Percentiles rank a stretch among this genome's conserved stretches.
Conservation (phyloP, 1,140 invertebrate species). For the Heliconius hewitsoni region DNA sequence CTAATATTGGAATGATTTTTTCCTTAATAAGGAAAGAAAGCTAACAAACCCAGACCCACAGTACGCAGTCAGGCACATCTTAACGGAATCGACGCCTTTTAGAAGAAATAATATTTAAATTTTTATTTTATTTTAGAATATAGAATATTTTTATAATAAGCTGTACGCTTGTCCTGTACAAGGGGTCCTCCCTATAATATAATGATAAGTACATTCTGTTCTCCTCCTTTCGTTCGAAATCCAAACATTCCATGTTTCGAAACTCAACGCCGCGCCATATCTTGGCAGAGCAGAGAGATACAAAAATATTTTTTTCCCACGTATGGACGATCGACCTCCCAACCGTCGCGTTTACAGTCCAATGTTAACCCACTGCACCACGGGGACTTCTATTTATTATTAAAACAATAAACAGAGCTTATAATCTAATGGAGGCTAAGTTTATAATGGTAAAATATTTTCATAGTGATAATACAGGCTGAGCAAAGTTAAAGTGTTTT, state of each 20-base stretch:
- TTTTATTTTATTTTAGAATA: background rate
- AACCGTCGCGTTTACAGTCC: too few species aligned
- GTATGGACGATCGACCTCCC: too few species aligned
- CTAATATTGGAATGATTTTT: background rate
- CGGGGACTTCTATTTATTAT: too few species aligned
- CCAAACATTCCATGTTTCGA: too few species aligned
- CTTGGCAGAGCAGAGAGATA: too few species aligned
- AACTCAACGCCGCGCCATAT: too few species aligned
- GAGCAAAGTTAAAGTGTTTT: slow-evolving; percentile 1
- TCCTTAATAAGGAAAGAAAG: background rate
- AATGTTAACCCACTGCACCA: too few species aligned
- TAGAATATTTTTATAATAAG: background rate
- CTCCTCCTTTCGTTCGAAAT: too few species aligned
- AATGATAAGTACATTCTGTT: too few species aligned
- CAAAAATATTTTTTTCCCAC: too few species aligned
- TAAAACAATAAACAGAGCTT: background rate
- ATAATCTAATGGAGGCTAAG: background rate
- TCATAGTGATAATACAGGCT: background rate
- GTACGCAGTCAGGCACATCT: background rate
- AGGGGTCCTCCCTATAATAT: too few species aligned
- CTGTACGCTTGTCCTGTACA: too few species aligned
- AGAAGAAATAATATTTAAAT: background rate
- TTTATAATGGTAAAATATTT: background rate
- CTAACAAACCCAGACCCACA: background rate
- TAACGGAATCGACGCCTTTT: background rate